These are phyloP conservation scores for Leucoraja erinaceus DNA, from an alignment of 2,113 vertebrate species.

Conservation along the genomic window DNA sequence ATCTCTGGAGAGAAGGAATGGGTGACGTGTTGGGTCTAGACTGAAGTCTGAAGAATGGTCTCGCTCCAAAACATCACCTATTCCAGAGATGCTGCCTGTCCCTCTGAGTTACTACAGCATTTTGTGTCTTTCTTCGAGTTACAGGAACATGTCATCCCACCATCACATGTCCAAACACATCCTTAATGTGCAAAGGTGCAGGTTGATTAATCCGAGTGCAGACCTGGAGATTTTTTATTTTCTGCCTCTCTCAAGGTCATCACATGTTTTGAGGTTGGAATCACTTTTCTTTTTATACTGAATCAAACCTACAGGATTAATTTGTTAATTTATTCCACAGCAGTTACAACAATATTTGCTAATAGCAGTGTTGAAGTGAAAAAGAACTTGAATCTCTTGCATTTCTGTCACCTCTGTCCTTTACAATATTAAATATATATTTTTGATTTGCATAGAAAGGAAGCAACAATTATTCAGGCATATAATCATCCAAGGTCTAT, in stretches of 20 bases:
- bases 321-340: neutral
- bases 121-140: neutral
- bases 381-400: neutral
- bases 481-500: too few species aligned
- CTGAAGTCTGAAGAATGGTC: too few species aligned
- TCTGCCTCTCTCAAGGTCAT: neutral
- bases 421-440: neutral
- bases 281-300: neutral
- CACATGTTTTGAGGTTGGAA: neutral
- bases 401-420: neutral
- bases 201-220: neutral
- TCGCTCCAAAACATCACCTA: too few species aligned
- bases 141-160: neutral
- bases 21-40: too few species aligned
- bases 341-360: neutral
- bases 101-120: too few species aligned
- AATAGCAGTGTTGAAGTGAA: neutral
- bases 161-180: neutral
- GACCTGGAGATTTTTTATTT: neutral
- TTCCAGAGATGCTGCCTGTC: too few species aligned
- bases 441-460: neutral
- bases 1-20: too few species aligned
- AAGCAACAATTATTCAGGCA: neutral
- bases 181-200: neutral
- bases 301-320: neutral